phyloP scores from a whole-genome alignment of 2,797 vertebrate species.

The Cheirogaleus major region DNA sequence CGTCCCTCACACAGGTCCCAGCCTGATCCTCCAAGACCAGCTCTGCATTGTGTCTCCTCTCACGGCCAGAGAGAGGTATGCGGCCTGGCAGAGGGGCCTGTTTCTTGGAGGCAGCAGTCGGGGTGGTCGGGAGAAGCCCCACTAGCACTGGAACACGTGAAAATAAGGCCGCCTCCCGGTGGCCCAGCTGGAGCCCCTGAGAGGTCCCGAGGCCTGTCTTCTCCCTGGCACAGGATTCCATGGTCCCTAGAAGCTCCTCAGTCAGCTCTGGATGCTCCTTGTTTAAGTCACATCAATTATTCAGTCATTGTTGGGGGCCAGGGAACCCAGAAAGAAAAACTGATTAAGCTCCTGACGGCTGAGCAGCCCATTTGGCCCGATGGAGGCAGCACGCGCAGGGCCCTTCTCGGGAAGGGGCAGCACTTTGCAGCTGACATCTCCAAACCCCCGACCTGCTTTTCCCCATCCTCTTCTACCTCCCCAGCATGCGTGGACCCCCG shows the following conservation, averaged over 20 bases:
- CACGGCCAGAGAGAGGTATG: neutral
- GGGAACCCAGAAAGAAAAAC: constrained; percentile 69
- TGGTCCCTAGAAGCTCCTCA: neutral
- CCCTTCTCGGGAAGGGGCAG: neutral
- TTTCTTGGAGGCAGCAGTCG: neutral
- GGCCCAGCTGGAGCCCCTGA: neutral
- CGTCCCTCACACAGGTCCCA: accelerated
- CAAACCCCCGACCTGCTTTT: neutral
- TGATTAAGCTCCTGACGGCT: constrained; percentile 77
- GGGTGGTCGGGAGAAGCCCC: neutral
- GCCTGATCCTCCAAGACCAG: neutral
- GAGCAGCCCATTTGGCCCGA: constrained; percentile 63
- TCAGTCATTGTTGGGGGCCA: constrained; percentile 21
- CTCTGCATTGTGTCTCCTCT: neutral
- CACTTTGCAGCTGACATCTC: neutral
- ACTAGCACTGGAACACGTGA: neutral
- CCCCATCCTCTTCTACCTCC: neutral
- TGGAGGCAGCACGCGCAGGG: constrained; percentile 49
- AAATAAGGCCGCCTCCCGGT: accelerated
- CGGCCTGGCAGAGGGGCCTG: neutral
- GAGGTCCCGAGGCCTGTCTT: neutral
- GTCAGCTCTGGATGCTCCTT: neutral
- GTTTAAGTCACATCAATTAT: constrained; percentile 55
- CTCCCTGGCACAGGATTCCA: neutral
- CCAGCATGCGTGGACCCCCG: neutral